Conservation (phyloP, 2,797 vertebrate species). For the Mustela erminea region DNA sequence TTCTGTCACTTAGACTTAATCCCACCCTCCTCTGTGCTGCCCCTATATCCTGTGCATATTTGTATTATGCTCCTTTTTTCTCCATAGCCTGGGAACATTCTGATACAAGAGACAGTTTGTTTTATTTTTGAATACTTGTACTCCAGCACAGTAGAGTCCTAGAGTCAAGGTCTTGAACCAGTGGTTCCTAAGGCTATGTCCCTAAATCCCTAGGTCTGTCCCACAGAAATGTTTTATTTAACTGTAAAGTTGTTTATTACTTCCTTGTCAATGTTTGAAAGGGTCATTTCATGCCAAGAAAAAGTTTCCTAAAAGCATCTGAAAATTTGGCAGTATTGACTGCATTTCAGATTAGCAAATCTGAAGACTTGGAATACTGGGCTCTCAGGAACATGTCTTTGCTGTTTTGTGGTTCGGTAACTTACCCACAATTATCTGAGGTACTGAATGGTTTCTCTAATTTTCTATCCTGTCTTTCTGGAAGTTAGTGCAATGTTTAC, state of each 20-base stretch:
- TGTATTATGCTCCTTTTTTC: slow-evolving; percentile 11
- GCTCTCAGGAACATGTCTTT: slow-evolving; percentile 23
- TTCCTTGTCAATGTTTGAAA: slow-evolving; percentile 29
- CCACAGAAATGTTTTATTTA: slow-evolving; percentile 8
- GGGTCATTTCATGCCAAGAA: background rate
- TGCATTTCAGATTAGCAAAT: background rate
- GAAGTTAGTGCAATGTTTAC: slow-evolving; percentile 36
- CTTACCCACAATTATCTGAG: slow-evolving; percentile 27
- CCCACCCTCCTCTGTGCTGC: background rate
- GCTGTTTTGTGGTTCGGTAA: slow-evolving; percentile 18
- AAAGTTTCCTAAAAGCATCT: slow-evolving; percentile 16
- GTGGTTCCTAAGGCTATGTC: background rate
- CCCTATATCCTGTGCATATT: background rate
- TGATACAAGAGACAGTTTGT: background rate
- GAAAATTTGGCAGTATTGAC: slow-evolving; percentile 15
- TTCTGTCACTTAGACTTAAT: slow-evolving; percentile 50
- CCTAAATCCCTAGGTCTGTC: background rate
- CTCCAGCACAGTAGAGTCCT: background rate
- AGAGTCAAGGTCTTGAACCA: background rate
- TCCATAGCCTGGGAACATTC: background rate
- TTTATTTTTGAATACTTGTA: slow-evolving; percentile 25
- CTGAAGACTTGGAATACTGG: background rate
- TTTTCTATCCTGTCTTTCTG: background rate
- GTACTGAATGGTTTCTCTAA: slow-evolving; percentile 12
- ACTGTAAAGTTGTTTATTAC: background rate